A percentile compares a stretch with the other conserved stretches of the same genome.
Evolutionary conservation across 2,888 invertebrate species (phyloP).

Genomic region (Hyposoter dolosus): DNA sequence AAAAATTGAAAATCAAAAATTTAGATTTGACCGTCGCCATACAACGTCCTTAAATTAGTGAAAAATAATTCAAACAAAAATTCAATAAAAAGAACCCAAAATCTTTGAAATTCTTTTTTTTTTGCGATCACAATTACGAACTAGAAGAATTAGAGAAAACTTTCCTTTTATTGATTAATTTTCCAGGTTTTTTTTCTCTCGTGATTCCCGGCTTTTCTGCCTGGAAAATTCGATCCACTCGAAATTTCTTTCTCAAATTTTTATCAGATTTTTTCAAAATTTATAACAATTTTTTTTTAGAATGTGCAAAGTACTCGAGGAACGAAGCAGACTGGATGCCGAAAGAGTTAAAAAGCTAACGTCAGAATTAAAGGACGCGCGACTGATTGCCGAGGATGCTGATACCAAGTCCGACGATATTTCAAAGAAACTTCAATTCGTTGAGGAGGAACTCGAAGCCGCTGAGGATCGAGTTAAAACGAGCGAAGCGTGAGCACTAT

Average conservation of each 20-base stretch:
- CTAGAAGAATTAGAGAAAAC: background rate
- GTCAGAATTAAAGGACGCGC: constrained; percentile 89
- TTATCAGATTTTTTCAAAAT: background rate
- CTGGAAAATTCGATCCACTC: background rate
- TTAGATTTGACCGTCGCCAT: no score
- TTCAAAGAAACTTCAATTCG: constrained; percentile 89
- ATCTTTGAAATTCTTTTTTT: background rate
- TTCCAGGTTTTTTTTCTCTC: no score
- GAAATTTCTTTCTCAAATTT: background rate
- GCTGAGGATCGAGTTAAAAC: constrained; percentile 90
- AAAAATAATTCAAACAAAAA: background rate
- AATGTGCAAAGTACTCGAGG: constrained; percentile 89
- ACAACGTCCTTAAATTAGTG: background rate
- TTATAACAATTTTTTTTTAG: constrained; percentile 77
- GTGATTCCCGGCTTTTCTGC: no score
- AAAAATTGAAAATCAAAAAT: no score
- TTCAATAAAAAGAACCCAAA: background rate
- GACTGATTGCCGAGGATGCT: constrained; percentile 89
- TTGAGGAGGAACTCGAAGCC: constrained; percentile 89
- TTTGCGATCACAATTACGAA: background rate
- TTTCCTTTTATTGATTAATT: background rate
- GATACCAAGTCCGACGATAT: constrained; percentile 90
- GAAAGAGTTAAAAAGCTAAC: constrained; percentile 89
- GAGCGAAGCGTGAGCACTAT: constrained; percentile 86
- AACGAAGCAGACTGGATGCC: constrained; percentile 88